Evolutionary conservation across 2,888 invertebrate species (phyloP), one percentile per base, ranked within the genome.

Genomic region (Catocala fraxini): DNA sequence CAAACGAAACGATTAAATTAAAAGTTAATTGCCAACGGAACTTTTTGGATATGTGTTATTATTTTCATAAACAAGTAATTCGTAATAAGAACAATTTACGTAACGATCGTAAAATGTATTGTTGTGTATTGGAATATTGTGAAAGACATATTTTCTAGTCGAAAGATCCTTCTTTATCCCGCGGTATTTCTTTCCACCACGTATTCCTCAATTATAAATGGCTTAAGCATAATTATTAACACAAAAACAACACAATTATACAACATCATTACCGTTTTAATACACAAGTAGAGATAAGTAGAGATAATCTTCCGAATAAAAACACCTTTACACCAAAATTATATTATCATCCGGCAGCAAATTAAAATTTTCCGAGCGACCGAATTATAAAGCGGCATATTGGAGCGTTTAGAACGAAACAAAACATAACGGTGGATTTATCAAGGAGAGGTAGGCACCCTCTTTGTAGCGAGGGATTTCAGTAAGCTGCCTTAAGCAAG

Each of bases 401-500:
- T 33, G 43, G 34, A 54, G 6, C 61, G 56, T 62, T 70, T 64
- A 68, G 63, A 56, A 57, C 56, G 61, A 66, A 68, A 64, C 65
- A 70, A 63, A 53, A 67, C 59, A 63, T 43, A 49, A 43, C 46
- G 41, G 45, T 48, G 66, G 63, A 64, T 77, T 71, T 74, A 77
- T 71, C 70, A 63, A 61, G 64, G 53, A 49, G 63, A 72, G 66
- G 56, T 62, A 68, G 64, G 59, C 69, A 59, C 71, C 73, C 68
- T 59, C 62, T 69, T 57, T 67, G 68, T 63, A 71, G 42, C 68
- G 53, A 66, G 64, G 70, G 78, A 74, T 77, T 68, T 65, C 34
- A 67, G 65, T 82, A 82, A 85, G 82, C 84, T 71, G 68, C 74
- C 77, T 77, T 84, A 81, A 83, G 81, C 78, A 73, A 77, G 72